Evolutionary conservation across 2,888 invertebrate genomes (phyloP), one percentile per base, ranked within the genome.

Genomic region (Ditula angustiorana): DNA sequence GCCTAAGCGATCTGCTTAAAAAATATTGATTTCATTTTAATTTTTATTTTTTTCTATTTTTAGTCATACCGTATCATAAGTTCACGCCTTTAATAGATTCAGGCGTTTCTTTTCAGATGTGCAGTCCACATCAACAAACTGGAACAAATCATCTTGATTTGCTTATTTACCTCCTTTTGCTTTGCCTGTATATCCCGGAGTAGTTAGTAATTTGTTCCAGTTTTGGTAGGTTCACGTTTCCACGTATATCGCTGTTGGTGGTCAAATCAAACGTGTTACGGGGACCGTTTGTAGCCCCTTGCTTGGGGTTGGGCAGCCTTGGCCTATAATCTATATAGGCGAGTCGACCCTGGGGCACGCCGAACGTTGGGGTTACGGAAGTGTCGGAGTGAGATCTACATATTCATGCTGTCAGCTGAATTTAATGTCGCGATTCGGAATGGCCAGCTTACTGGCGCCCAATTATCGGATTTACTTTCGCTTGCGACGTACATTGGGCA

Each of bases 391-490:
- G n/a, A 30, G 10, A 50, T 49, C 26, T 50, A 30, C 50, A 50
- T 30, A 50, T 50, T 50, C 50, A 50, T 50, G n/a, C 7, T 28
- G 50, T 50, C 50, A 11, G 50, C 50, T 50, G 50, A 19, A 50
- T 50, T 30, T 50, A 30, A 50, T 30, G 50, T 30, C 19, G 30
- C 28, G 19, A 19, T 21, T 28, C 10, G 50, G 50, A 30, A 30
- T 24, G 47, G 47, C 19, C 24, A 24, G 35, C 53, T 53, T 37
- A 37, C 35, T 35, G 21, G 35, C n/a, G 35, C 13, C n/a, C 35
- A 53, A 53, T 53, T 53, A 53, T 37, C 53, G 53, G 35, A 33
- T 53, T 53, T 53, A 21, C 53, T 53, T 26, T 37, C 24, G 35
- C 16, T 35, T 23, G 19, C 11, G 30, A 28, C 21, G 23, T n/a